phyloP scores from a whole-genome alignment of 2,797 vertebrate genomes.

The Halcyon leucocephala region DNA sequence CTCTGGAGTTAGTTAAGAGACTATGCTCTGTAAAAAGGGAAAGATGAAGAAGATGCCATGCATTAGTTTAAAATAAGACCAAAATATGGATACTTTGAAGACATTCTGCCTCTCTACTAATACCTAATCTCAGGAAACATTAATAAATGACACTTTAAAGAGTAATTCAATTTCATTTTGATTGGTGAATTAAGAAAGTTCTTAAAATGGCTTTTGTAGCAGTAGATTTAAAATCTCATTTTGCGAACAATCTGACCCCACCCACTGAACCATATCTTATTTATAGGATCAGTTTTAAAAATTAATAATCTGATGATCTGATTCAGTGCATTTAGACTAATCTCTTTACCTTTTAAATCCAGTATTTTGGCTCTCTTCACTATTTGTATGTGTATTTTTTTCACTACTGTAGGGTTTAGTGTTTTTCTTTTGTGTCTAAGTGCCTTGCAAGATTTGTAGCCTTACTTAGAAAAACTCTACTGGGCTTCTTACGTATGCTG shows the following conservation, averaged over 20 bases:
- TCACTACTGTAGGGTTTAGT: neutral
- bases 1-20: neutral
- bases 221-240: neutral
- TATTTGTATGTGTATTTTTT: neutral
- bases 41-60: neutral
- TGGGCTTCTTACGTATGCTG: neutral
- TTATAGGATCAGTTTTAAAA: neutral
- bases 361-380: neutral
- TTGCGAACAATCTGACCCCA: neutral
- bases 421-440: neutral
- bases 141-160: neutral
- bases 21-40: neutral
- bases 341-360: neutral
- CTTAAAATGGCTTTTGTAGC: neutral
- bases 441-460: neutral
- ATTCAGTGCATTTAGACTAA: neutral
- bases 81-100: neutral
- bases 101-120: neutral
- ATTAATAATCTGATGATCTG: neutral
- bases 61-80: neutral
- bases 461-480: neutral
- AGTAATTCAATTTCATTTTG: neutral
- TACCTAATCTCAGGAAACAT: neutral
- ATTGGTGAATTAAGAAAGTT: neutral
- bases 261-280: neutral